phyloP scores from a whole-genome alignment of 2,797 vertebrate genomes.

The Antrozous pallidus region DNA sequence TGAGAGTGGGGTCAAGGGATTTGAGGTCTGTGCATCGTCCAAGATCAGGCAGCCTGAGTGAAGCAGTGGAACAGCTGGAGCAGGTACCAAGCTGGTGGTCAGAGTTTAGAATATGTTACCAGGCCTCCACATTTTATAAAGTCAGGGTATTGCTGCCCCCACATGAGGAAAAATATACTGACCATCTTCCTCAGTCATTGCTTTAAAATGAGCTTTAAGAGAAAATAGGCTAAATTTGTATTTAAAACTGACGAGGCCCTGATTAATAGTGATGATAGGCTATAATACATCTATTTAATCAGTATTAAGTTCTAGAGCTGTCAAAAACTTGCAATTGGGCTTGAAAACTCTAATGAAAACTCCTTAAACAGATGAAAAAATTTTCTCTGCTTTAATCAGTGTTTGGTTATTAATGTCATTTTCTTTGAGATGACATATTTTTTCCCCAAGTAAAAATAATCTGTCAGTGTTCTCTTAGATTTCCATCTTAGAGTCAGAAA shows the following conservation, averaged over 20 bases:
- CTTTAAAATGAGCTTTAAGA: not conserved
- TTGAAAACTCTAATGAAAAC: not conserved
- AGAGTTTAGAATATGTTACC: not conserved
- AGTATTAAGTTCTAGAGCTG: not conserved
- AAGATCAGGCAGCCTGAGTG: not conserved
- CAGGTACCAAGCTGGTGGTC: not conserved
- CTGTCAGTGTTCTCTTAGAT: slow-evolving; percentile 40
- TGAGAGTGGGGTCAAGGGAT: not conserved
- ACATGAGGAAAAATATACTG: not conserved
- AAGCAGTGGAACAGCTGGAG: not conserved
- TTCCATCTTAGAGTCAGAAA: slow-evolving; percentile 48
- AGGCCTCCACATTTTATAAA: not conserved
- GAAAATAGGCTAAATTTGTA: not conserved
- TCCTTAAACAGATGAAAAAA: not conserved
- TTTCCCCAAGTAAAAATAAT: not conserved
- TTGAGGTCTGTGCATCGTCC: not conserved
- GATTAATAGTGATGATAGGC: not conserved
- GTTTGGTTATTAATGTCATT: not conserved
- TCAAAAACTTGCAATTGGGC: not conserved
- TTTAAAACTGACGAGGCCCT: not conserved
- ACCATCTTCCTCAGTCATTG: not conserved
- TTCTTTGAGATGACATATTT: not conserved
- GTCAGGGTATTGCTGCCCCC: not conserved
- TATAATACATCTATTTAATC: not conserved
- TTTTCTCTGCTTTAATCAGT: not conserved